Conservation (phyloP, 2,797 vertebrate genomes). For the Myripristis murdjan region DNA sequence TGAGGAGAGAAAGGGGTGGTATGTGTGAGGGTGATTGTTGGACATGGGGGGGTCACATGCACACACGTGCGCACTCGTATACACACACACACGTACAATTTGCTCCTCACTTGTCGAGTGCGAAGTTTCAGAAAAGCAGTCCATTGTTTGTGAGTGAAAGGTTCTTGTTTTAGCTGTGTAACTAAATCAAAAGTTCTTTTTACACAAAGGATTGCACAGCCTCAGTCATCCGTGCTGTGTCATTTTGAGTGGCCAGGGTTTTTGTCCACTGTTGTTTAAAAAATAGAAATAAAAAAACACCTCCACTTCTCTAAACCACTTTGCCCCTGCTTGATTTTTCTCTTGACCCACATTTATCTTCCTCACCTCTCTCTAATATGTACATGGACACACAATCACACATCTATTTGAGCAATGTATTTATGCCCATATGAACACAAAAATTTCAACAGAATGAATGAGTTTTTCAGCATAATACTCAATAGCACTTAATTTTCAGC, state of each 20-base stretch:
- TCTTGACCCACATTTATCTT: constrained; percentile 9
- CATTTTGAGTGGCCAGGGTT: constrained; percentile 61
- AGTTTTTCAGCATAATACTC: no score
- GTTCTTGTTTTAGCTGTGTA: constrained; percentile 81
- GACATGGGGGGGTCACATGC: constrained; percentile 64
- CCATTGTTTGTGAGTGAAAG: constrained; percentile 79
- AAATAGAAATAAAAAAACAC: neutral
- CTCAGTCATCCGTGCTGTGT: constrained; percentile 56
- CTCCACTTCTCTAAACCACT: constrained; percentile 4
- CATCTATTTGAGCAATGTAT: no score
- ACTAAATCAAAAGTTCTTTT: constrained; percentile 77
- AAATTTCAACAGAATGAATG: no score
- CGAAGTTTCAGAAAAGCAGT: constrained; percentile 71
- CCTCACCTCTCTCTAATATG: constrained; percentile 4
- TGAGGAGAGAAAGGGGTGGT: constrained; percentile 69
- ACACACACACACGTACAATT: constrained; percentile 68
- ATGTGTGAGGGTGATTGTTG: constrained; percentile 70
- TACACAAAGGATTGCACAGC: constrained; percentile 65
- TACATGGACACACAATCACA: neutral
- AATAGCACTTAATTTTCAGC: no score
- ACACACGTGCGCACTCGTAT: constrained; percentile 52
- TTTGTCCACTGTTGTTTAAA: constrained; percentile 59
- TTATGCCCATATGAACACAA: no score
- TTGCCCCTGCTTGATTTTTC: constrained; percentile 13
- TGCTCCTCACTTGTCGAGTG: constrained; percentile 76